These are phyloP conservation scores for Chrysotoxum bicinctum DNA, from an alignment of 2,888 invertebrate genomes.

Conservation along the genomic window DNA sequence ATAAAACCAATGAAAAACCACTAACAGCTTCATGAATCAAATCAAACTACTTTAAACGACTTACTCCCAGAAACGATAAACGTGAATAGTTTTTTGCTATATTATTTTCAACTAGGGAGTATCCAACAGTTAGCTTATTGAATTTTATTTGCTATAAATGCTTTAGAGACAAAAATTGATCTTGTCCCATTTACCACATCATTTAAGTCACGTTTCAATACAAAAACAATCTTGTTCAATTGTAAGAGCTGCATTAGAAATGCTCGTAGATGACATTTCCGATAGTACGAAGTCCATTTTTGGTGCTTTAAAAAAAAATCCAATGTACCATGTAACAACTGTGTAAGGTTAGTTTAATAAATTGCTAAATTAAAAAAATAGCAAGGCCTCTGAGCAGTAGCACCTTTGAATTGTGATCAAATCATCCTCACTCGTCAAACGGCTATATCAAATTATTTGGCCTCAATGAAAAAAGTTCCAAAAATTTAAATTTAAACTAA, in stretches of 20 bases:
- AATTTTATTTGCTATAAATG: background rate
- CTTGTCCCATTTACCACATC: conserved; percentile 1
- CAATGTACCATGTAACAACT: no score
- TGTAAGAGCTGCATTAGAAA: background rate
- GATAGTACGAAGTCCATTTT: background rate
- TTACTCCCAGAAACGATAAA: background rate
- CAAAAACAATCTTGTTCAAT: background rate
- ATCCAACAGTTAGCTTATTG: background rate
- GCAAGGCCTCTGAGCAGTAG: no score
- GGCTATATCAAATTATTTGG: no score
- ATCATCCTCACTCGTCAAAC: no score
- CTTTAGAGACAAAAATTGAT: background rate
- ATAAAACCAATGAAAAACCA: background rate
- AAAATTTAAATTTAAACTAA: no score
- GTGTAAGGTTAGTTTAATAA: no score
- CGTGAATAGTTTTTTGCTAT: background rate
- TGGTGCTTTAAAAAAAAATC: no score
- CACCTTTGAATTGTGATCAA: no score
- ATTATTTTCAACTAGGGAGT: background rate
- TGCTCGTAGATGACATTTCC: background rate
- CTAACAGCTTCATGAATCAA: background rate
- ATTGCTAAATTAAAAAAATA: no score
- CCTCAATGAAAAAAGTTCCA: no score
- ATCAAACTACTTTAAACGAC: background rate
- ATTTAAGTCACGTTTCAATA: background rate